These are phyloP conservation scores for Diglossa cyanea DNA, from an alignment of 2,797 vertebrate genomes.

Conservation along the genomic window DNA sequence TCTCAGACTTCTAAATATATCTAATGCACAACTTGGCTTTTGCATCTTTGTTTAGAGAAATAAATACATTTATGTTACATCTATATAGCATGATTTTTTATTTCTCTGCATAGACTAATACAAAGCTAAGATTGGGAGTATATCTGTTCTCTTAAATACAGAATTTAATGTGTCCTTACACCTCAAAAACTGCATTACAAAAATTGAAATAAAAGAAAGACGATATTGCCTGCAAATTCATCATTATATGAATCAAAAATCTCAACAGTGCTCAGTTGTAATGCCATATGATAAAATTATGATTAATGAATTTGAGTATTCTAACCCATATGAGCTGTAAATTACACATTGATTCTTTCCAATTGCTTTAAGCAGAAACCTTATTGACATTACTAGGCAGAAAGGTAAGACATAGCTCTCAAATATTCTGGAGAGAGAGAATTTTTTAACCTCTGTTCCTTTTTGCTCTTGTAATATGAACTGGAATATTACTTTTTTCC, in stretches of 20 bases:
- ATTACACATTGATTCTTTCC: not conserved
- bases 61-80: not conserved
- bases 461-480: not conserved
- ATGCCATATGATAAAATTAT: not conserved
- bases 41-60: not conserved
- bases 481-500: not conserved
- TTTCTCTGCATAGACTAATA: not conserved
- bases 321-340: not conserved
- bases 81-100: not conserved
- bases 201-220: not conserved
- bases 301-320: not conserved
- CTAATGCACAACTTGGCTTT: not conserved
- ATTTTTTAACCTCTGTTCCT: conserved; percentile 11
- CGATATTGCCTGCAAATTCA: not conserved
- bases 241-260: not conserved
- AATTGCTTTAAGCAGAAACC: not conserved
- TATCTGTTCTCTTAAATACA: not conserved
- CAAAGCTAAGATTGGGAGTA: not conserved
- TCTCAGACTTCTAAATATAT: not conserved
- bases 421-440: not conserved
- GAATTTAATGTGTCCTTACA: not conserved
- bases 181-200: not conserved
- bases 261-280: not conserved
- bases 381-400: not conserved
- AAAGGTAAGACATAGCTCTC: not conserved